Evolutionary conservation across 2,888 invertebrate species (phyloP), one percentile per base, ranked within the genome.

Genomic region (Esperia sulphurella): DNA sequence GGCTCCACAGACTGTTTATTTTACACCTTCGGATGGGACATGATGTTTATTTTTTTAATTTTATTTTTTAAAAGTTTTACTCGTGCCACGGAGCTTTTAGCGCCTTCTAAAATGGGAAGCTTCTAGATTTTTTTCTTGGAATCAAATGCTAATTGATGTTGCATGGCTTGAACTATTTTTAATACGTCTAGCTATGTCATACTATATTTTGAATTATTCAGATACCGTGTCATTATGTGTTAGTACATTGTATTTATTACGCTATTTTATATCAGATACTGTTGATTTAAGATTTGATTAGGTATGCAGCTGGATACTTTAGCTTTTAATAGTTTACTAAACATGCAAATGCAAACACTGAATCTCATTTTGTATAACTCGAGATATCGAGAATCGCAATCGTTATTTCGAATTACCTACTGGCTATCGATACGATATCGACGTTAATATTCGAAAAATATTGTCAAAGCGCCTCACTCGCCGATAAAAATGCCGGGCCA

Each of bases 401-500:
- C 54, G 55, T 69, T 61, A 68, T 65, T 71, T 68, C 61, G 53
- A 57, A 59, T 55, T 62, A 68, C 59, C 55, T 61, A 70, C 67
- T 69, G 69, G 68, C 72, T 79, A 75, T 76, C 74, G 75, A 83
- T 79, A 77, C 73, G 60, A 63, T 68, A 71, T 72, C 68, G 69
- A 79, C 77, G 79, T 82, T 80, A 82, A 83, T 83, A 85, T 79
- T 79, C 79, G 66, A 80, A 81, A 83, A 86, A 85, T 85, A 87
- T 83, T 85, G 83, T 84, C 87, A 81, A 83, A 79, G 79, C 78
- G 66, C 77, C 80, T 75, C 80, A 73, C 74, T 76, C 77, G 71
- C 71, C 83, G 83, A 86, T 88, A 88, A 88, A 86, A 86, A 83
- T 83, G 83, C 78, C 82, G 70, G 88, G 78, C 88, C 88, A 87